These are phyloP conservation scores for Trinorchestia longiramus DNA, from an alignment of 1,140 invertebrate species.

Conservation along the genomic window DNA sequence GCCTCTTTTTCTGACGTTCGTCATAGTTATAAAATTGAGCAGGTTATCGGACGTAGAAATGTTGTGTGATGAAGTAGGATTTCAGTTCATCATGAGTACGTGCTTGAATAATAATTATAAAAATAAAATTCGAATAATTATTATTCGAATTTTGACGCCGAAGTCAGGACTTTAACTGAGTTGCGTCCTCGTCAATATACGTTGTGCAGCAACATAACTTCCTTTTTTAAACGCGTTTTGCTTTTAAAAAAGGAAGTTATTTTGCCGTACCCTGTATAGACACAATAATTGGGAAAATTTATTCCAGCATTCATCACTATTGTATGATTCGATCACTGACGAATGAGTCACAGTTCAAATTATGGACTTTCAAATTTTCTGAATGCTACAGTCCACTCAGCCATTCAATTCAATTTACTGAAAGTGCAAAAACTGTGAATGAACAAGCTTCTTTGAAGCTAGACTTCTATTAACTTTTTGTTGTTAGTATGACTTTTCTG, in stretches of 20 bases:
- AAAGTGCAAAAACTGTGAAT: background rate
- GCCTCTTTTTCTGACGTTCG: background rate
- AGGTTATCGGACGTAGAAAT: background rate
- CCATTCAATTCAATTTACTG: background rate
- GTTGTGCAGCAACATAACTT: background rate
- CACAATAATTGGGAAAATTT: background rate
- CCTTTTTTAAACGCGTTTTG: too few species aligned
- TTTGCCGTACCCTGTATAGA: too few species aligned
- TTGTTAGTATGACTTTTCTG: background rate
- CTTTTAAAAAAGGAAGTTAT: too few species aligned
- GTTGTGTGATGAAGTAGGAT: background rate
- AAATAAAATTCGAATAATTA: too few species aligned
- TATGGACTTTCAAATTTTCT: background rate
- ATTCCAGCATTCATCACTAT: background rate
- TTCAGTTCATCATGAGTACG: background rate
- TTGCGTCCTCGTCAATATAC: background rate
- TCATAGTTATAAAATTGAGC: background rate
- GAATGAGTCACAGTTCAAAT: background rate
- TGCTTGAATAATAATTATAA: background rate
- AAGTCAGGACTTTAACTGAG: background rate
- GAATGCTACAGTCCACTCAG: background rate
- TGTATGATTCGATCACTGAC: background rate
- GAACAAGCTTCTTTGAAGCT: background rate
- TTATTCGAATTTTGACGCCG: too few species aligned
- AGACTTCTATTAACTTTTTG: background rate